These are phyloP conservation scores for Vombatus ursinus DNA, from an alignment of 2,113 vertebrate genomes.

Conservation along the genomic window DNA sequence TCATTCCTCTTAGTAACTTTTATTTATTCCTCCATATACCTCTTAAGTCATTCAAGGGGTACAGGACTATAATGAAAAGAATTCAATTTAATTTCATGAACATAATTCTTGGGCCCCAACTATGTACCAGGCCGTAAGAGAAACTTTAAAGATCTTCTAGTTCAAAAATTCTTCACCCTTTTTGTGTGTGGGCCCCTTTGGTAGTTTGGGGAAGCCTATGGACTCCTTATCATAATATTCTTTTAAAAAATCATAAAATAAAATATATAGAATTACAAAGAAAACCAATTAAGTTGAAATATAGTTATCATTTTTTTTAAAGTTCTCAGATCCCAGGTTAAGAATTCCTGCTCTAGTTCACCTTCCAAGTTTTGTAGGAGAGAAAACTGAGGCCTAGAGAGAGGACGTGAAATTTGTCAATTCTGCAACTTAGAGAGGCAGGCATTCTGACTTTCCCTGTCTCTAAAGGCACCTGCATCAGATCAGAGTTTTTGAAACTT, in stretches of 20 bases:
- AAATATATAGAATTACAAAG: not conserved
- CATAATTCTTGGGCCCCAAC: not conserved
- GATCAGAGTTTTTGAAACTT: constrained; percentile 46
- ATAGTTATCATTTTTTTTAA: not conserved
- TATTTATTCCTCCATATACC: not conserved
- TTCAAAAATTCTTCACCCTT: not conserved
- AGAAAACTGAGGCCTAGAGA: not conserved
- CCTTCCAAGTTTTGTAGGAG: not conserved
- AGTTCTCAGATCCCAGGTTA: constrained; percentile 7
- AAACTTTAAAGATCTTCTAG: not conserved
- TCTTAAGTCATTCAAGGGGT: not conserved
- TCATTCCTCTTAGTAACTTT: not conserved
- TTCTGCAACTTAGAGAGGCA: not conserved
- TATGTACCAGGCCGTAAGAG: not conserved
- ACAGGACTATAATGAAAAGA: not conserved
- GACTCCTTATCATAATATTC: not conserved
- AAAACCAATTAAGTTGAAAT: not conserved
- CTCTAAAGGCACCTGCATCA: constrained; percentile 29
- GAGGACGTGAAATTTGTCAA: too few species aligned
- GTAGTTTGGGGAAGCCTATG: not conserved
- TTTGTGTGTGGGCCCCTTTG: not conserved
- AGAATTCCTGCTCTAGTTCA: constrained; percentile 26
- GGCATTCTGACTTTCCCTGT: constrained; percentile 4
- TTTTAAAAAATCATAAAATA: not conserved
- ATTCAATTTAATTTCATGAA: not conserved